Base-by-base conservation (phyloP, 92 coral and sea anemone species). In the Nematostella vectensis region DNA sequence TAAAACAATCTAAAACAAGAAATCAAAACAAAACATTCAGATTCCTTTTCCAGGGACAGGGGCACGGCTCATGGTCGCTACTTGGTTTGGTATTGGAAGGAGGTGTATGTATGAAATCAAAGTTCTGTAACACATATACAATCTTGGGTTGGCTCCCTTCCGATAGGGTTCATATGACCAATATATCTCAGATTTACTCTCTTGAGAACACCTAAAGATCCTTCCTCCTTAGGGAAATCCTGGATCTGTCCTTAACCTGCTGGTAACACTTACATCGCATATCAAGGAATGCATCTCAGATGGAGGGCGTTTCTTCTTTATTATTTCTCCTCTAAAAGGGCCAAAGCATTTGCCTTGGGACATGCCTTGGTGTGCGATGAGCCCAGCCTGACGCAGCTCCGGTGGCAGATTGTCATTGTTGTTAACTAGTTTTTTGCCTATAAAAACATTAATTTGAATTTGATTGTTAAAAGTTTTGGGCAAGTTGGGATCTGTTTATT, bases 381-480 rank as follows among this genome's bases (percentile, higher is more conserved):
- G 80, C 16, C 94, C 94, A 23, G 94, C 88, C 28, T 68, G 80
- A 13, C 94, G 80, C 38, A 85, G 78, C 49, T 85, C 94, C 23
- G 94, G 94, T 19, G 94, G 94, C 21, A 85, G 68, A 62, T 65
- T 51, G 2, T 39, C 52, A 33, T 36, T 25, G 51, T 22, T 45
- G 18, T 4, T 36, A 8, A 36, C 17, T 17, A 19, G 4, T 45
- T 11, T 6, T 45, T 45, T 45, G 18, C 23, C 51, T 45, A 19
- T 45, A 4, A 45, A 8, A 45, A 45, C 4, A 45, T 4, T 36
- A 8, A 36, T 36, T 36, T n/a, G n/a, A n/a, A n/a, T n/a, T n/a
- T n/a, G n/a, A n/a, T n/a, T n/a, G n/a, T n/a, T n/a, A n/a, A n/a
- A n/a, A n/a, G n/a, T n/a, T n/a, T n/a, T n/a, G n/a, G n/a, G n/a